Evolutionary conservation across 2,113 vertebrate genomes (phyloP).

Genomic region (Crocuta crocuta): DNA sequence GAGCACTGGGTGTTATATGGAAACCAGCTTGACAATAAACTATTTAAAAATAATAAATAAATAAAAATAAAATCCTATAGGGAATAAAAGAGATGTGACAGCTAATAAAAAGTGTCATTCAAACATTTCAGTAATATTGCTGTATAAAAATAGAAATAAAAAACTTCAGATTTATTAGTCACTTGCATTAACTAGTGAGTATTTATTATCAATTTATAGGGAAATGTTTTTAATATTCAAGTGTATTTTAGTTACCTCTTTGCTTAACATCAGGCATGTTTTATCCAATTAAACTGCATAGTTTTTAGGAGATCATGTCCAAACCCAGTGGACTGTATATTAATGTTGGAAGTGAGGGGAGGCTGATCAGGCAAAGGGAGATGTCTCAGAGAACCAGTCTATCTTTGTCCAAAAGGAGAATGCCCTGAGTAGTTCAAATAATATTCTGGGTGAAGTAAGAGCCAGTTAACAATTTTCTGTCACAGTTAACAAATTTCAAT

Average conservation of each 20-base stretch:
- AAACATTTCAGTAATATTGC: conserved; percentile 41
- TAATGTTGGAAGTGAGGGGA: background rate
- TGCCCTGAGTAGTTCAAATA: background rate
- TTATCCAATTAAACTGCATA: background rate
- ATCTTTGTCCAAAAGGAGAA: background rate
- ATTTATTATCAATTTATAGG: background rate
- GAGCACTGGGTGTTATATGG: too few relatives aligned
- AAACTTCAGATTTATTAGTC: background rate
- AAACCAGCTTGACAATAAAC: too few relatives aligned
- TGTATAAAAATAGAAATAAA: conserved; percentile 35
- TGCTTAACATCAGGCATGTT: background rate
- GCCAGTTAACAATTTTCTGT: background rate
- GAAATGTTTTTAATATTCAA: background rate
- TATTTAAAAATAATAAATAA: too few relatives aligned
- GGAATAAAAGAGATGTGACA: too few relatives aligned
- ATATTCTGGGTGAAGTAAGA: background rate
- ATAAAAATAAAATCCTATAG: too few relatives aligned
- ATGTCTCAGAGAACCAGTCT: background rate
- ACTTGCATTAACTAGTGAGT: background rate
- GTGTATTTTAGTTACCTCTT: background rate
- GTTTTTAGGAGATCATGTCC: background rate
- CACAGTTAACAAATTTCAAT: background rate
- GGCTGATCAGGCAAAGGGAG: background rate
- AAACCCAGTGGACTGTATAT: background rate
- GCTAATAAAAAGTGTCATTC: background rate